Conservation (phyloP, 1,140 invertebrate species). For the Holcopasites calliopsidis region DNA sequence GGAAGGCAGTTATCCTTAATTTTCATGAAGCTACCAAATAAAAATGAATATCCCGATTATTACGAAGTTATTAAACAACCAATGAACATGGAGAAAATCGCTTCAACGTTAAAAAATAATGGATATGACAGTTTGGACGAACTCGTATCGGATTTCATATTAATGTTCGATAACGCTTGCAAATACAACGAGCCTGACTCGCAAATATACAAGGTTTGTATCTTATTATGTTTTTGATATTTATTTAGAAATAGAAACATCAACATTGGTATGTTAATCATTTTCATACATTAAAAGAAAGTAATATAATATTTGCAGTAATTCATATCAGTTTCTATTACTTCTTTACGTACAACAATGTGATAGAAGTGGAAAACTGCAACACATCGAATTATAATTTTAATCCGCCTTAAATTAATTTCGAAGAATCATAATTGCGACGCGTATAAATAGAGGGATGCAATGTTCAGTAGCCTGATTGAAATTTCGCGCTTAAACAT, state of each 20-base stretch:
- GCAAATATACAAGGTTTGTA: conserved; percentile 95
- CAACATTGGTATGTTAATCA: neutral
- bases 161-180: conserved; percentile 99
- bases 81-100: conserved; percentile 98
- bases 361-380: neutral
- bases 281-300: neutral
- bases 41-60: conserved; percentile 97
- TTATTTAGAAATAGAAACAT: neutral
- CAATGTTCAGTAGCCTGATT: conserved; percentile 45
- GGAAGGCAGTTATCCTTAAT: conserved; percentile 92
- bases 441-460: neutral
- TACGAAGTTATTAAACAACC: conserved; percentile 99
- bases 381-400: neutral
- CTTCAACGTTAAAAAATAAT: conserved; percentile 90
- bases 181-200: conserved; percentile 99
- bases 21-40: conserved; percentile 97
- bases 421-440: neutral
- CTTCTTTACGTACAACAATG: too few species aligned
- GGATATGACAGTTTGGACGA: conserved; percentile 94
- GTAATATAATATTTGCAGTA: neutral
- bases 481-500: conserved; percentile 64
- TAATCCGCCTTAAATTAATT: neutral
- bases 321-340: neutral
- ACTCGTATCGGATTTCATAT: conserved; percentile 93
- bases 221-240: conserved; percentile 21